A percentile compares a stretch with the other conserved stretches of the same genome.
Conservation (phyloP, 2,113 vertebrate genomes). For the Erythrocercus mccallii region DNA sequence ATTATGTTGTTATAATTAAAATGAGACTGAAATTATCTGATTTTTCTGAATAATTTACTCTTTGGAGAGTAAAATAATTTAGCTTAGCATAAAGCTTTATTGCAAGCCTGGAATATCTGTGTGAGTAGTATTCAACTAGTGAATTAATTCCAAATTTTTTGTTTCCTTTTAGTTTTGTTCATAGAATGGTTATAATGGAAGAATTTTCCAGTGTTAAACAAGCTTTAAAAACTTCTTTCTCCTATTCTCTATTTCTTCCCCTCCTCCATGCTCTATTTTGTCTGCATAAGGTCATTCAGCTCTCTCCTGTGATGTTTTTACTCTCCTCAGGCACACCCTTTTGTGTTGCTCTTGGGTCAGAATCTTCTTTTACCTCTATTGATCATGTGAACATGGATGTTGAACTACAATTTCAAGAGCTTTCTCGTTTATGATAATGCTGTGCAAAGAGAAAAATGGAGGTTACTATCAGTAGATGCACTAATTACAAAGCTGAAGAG, state of each 20-base stretch:
- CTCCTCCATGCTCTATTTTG: not conserved
- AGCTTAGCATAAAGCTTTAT: not conserved
- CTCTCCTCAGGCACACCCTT: not conserved
- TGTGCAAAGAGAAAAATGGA: not conserved
- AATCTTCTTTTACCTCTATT: not conserved
- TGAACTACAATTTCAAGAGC: not conserved
- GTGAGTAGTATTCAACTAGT: not conserved
- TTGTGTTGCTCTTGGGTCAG: not conserved
- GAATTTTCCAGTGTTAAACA: not conserved
- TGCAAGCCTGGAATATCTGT: not conserved
- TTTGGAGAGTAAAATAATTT: not conserved
- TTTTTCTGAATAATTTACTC: not conserved
- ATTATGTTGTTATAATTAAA: not conserved
- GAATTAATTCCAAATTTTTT: not conserved
- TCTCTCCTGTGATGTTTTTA: not conserved
- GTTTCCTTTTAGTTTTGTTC: not conserved
- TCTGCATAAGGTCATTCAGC: not conserved
- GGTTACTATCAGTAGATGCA: not conserved
- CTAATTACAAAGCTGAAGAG: not conserved
- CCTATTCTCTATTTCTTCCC: accelerated
- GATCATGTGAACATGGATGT: not conserved
- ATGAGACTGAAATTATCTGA: not conserved
- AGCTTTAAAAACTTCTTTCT: not conserved
- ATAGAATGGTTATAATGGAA: not conserved
- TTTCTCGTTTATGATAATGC: not conserved